Evolutionary conservation across 2,888 invertebrate genomes (phyloP), one percentile per base, ranked within the genome.

Genomic region (Cosmorhoe ocellata): DNA sequence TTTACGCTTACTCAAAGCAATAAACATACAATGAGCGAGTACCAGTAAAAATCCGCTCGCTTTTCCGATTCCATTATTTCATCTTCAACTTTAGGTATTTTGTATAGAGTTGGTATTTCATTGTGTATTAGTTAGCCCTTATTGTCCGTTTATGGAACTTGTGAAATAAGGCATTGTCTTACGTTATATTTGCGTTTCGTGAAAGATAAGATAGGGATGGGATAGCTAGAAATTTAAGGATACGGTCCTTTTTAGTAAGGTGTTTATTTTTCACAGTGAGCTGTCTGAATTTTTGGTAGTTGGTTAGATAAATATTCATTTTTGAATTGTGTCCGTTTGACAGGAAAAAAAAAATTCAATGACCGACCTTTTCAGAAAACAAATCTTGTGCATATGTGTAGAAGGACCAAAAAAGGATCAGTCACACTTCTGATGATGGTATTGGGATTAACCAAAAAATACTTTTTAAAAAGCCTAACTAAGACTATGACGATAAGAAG

Each of bases 21-120:
- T 87, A 84, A 84, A 86, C 74, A 76, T 77, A 83, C 84, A 85
- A 85, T 84, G 76, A 83, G 76, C 71, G 66, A 79, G 81, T 82
- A 81, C 80, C 71, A 63, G 77, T 81, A 76, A 81, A 80, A 81
- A 76, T 73, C 56, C 70, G 72, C 69, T 67, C 67, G 66, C 57
- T 74, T 74, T 77, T 73, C 64, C 59, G 24, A 28, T 12, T 12
- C 2, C 0, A 1, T 0, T 26, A 28, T 32, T n/a, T 22, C 22
- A 67, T 59, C 66, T 32, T 51, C 4, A 45, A 58, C 66, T 55
- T 49, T 76, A 66, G 36, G 10, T 1, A 0, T 0, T 0, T 1
- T 0, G 0, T 0, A 10, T 66, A 71, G 53, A 61, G 73, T 61
- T 30, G 41, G 14, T 46, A 66, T 74, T 74, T 10, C n/a, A 12